Evolutionary conservation across 1,140 invertebrate genomes (phyloP).

Genomic region (Drosophila sproati): DNA sequence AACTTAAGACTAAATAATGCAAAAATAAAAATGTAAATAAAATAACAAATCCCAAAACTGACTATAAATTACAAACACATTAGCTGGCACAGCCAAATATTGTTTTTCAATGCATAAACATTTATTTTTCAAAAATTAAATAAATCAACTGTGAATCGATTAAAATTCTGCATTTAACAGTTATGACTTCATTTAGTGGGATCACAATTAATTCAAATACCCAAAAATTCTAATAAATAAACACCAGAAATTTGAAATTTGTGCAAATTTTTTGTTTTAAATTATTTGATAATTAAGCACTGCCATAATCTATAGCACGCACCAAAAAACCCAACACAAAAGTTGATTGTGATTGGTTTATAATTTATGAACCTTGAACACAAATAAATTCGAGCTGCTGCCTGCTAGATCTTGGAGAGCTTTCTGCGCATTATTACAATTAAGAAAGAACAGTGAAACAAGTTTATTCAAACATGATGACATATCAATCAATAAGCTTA

Average conservation of each 20-base stretch:
- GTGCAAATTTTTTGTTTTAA: conserved; percentile 59
- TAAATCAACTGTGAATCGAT: conserved; percentile 68
- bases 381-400: not conserved
- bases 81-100: conserved; percentile 50
- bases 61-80: conserved; percentile 65
- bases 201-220: conserved; percentile 9
- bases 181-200: conserved; percentile 68
- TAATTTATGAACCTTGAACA: conserved; percentile 51
- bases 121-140: conserved; percentile 48
- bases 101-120: conserved; percentile 38
- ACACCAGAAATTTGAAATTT: conserved; percentile 55
- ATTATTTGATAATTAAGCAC: conserved; percentile 75
- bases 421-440: conserved; percentile 33
- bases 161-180: conserved; percentile 51
- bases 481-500: no score
- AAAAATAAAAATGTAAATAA: conserved; percentile 49
- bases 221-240: conserved; percentile 50
- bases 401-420: not conserved
- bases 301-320: conserved; percentile 38
- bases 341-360: conserved; percentile 59
- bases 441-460: conserved; percentile 1
- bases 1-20: conserved; percentile 76
- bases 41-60: conserved; percentile 10
- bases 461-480: not conserved
- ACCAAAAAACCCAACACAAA: conserved; percentile 34